Base-by-base conservation (phyloP, 2,113 vertebrate species). In the Melanostigma gelatinosum region DNA sequence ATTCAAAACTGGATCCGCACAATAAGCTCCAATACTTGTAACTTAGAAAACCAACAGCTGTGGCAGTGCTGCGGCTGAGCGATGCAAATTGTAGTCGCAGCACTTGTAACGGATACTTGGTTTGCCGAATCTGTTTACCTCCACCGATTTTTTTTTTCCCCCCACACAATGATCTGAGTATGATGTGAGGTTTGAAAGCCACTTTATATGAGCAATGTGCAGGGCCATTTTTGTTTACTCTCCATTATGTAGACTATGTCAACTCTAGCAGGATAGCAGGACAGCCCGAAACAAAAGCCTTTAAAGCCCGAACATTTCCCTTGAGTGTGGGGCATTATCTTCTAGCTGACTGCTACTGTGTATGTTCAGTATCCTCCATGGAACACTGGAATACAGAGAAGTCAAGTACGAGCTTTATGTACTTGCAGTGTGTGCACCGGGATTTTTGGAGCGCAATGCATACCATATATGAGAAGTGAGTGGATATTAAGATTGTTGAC, bases 311-410 rank as follows among this genome's bases (percentile, higher is more conserved):
- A 89, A 75, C 20, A 50, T 67, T 40, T 75, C 73, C 87, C 82
- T 42, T 58, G 75, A 46, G 71, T 24, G 38, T 7, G 18, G 4
- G 57, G 24, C 11, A 27, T 78, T 85, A 40, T 70, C 54, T 81
- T 87, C 83, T 46, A 76, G 82, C 83, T 65, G 66, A 83, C 75
- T 86, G 76, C 69, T 83, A 46, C 67, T 60, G 73, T 63, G 38
- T n/a, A 75, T 64, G 22, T 75, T 86, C 48, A 58, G 60, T 72
- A 84, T 73, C 77, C 72, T 84, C 75, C 20, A 32, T 1, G 34
- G 82, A 54, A 22, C 57, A 62, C 27, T 34, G 34, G 11, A 38
- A 85, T 44, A 63, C 34, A 66, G 38, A 77, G 60, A 67, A 75
- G 80, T 79, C 77, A 80, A 88, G 84, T 36, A 80, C 54, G 38